Evolutionary conservation across 2,797 vertebrate genomes (phyloP), one percentile per base, ranked within the genome.

Genomic region (Pipistrellus pygmaeus): DNA sequence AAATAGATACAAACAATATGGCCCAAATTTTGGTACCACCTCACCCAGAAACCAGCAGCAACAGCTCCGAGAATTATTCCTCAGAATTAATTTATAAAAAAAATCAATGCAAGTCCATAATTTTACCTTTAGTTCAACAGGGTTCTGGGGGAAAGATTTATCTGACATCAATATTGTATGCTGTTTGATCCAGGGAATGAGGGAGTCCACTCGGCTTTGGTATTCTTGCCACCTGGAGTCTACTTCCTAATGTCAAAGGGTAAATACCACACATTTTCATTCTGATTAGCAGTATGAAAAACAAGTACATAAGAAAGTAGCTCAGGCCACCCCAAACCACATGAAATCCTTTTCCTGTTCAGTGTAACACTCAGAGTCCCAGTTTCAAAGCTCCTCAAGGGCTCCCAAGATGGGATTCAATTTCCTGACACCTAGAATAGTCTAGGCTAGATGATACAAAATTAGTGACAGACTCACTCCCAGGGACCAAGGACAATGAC

Each of bases 71-170:
- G 41, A 53, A 17, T 88, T 57, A 91, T 1, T 75, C 46, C 12
- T 32, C 27, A 75, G 27, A 88, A 82, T 84, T 15, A 80, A 96
- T 78, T 94, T 35, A 77, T 41, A 84, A 78, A 77, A 77, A 93
- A 93, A 92, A 94, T 76, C 18, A 66, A 0, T 64, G 0, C n/a
- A 3, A 90, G 69, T 41, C 72, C 20, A 46, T 3, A 46, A 90
- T 30, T 88, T 89, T 95, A 99, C 99, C 99, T 99, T 99, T 97
- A 99, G 99, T 98, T 99, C 99, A 95, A 99, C 99, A 53, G 99
- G 99, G 98, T 99, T 99, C 97, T 99, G 99, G 87, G 99, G 99
- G 83, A 99, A 99, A 97, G 98, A 99, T 98, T 99, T 99, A 98
- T 99, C 99, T 90, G 99, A 99, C 99, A 99, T 99, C 96, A 99